Percentiles rank a stretch among this genome's conserved stretches.
These are phyloP conservation scores for Scophthalmus maximus DNA, from an alignment of 2,113 vertebrate species.

Conservation along the genomic window DNA sequence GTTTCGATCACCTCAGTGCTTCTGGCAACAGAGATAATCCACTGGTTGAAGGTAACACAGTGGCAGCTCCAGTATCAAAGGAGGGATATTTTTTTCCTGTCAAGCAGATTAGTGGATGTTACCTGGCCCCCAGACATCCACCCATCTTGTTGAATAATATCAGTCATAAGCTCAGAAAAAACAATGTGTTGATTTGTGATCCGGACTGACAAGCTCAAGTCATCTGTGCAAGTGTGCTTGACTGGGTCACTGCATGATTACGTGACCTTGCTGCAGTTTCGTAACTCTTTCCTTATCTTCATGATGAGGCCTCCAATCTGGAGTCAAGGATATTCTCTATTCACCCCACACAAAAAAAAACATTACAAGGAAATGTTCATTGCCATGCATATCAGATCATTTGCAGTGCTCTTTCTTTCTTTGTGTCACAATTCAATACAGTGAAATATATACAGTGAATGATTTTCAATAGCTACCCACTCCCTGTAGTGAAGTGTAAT, in stretches of 20 bases:
- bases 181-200: constrained; percentile 72
- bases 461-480: constrained; percentile 73
- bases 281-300: constrained; percentile 62
- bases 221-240: constrained; percentile 68
- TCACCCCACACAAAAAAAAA: constrained; percentile 10
- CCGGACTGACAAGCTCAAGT: constrained; percentile 69
- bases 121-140: constrained; percentile 48
- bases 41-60: constrained; percentile 26
- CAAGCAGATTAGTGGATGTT: constrained; percentile 28
- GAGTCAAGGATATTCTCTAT: constrained; percentile 41
- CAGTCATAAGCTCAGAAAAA: constrained; percentile 22
- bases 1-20: constrained; percentile 13
- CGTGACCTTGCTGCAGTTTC: constrained; percentile 71
- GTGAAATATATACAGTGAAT: constrained; percentile 75
- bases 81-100: constrained; percentile 13
- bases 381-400: constrained; percentile 72
- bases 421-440: constrained; percentile 72
- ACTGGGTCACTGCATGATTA: constrained; percentile 78
- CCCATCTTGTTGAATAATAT: constrained; percentile 44
- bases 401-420: constrained; percentile 75
- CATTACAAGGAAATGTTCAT: constrained; percentile 35
- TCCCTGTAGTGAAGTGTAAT: constrained; percentile 77
- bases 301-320: constrained; percentile 45
- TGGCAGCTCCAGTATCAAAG: background rate
- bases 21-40: constrained; percentile 7